phyloP scores from a whole-genome alignment of 2,797 vertebrate species.

The Margarornis squamiger region DNA sequence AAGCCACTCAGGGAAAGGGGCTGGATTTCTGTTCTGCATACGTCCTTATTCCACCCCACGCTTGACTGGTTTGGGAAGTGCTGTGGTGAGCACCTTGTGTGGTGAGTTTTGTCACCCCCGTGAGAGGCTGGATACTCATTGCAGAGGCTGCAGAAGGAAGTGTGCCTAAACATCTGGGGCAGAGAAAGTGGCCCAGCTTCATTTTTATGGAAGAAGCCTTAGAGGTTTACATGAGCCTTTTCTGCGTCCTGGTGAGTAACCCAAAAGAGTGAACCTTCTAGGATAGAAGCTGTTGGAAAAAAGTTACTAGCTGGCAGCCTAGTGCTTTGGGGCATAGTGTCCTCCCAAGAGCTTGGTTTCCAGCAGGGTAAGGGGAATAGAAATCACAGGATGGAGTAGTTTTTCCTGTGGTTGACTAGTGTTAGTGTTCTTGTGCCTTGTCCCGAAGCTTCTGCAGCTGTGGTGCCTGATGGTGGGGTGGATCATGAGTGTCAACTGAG shows the following conservation, averaged over 20 bases:
- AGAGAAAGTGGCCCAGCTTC: background rate
- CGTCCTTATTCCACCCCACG: background rate
- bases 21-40: background rate
- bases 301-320: background rate
- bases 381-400: background rate
- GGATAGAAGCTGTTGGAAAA: background rate
- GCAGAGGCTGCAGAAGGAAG: background rate
- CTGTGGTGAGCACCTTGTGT: background rate
- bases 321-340: background rate
- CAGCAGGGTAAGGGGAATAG: background rate
- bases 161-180: background rate
- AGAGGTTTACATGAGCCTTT: background rate
- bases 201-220: background rate
- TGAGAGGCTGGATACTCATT: background rate
- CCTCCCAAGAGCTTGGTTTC: background rate
- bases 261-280: background rate
- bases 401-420: background rate
- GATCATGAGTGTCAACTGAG: background rate
- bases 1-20: constrained; percentile 6
- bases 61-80: background rate
- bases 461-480: background rate
- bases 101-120: background rate
- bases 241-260: background rate
- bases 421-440: background rate
- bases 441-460: background rate